Conservation (phyloP, 2,797 vertebrate genomes). For the Acrossocheilus fasciatus region DNA sequence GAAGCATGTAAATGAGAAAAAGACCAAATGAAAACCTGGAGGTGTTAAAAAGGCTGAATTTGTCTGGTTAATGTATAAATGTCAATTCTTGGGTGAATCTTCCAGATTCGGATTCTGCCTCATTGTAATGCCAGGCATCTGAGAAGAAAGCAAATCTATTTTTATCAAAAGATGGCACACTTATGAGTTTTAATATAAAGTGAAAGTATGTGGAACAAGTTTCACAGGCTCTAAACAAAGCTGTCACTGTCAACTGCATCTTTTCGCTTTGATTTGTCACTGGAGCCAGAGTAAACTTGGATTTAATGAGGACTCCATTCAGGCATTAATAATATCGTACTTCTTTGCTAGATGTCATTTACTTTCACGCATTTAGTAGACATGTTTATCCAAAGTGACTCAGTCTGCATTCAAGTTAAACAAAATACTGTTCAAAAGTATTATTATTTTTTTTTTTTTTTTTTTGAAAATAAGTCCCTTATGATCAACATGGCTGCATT, state of each 20-base stretch:
- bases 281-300: not conserved
- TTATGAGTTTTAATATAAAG: not conserved
- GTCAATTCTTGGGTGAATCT: not conserved
- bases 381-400: not conserved
- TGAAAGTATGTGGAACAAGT: not conserved
- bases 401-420: not conserved
- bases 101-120: not conserved
- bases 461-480: not conserved
- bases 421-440: too few species aligned
- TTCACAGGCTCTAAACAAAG: not conserved
- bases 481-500: not conserved
- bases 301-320: slow-evolving; percentile 2
- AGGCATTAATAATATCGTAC: not conserved
- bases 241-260: slow-evolving; percentile 2
- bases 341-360: not conserved
- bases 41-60: not conserved
- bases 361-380: not conserved
- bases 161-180: not conserved
- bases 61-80: not conserved
- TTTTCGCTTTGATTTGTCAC: not conserved
- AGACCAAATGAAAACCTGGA: not conserved
- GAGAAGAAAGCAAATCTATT: not conserved
- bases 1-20: not conserved
- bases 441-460: not conserved
- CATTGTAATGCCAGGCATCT: not conserved